These are phyloP conservation scores for Tenthredo mesomela DNA, from an alignment of 2,888 invertebrate genomes.

Conservation along the genomic window DNA sequence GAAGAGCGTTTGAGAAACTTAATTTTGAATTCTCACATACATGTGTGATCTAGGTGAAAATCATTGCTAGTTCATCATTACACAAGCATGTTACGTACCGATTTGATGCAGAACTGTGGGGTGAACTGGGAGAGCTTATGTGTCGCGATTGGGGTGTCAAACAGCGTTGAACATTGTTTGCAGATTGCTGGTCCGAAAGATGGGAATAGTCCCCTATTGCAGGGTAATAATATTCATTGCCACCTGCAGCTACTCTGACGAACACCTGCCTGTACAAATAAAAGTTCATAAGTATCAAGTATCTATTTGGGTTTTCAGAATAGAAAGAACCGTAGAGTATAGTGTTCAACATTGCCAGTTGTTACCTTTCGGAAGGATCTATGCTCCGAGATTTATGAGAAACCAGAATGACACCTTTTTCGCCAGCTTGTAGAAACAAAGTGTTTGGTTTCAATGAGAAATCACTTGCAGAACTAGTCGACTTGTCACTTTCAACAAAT, in stretches of 20 bases:
- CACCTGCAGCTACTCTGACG: conserved; percentile 64
- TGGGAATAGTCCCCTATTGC: conserved; percentile 60
- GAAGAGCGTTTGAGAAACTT: not conserved
- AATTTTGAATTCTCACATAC: not conserved
- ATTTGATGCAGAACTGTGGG: conserved; percentile 68
- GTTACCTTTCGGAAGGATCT: conserved; percentile 63
- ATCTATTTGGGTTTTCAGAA: not conserved
- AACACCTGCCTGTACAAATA: conserved; percentile 61
- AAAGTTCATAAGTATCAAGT: conserved; percentile 22
- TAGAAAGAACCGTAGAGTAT: not conserved
- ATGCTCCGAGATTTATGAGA: conserved; percentile 63
- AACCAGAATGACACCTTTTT: conserved; percentile 64
- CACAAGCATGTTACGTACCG: conserved; percentile 62
- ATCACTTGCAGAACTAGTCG: conserved; percentile 55
- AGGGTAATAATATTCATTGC: conserved; percentile 64
- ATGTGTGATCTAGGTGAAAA: not conserved
- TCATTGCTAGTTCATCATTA: not conserved
- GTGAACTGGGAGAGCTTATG: conserved; percentile 71
- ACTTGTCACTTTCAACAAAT: conserved; percentile 61
- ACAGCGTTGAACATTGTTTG: conserved; percentile 65
- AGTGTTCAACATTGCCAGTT: conserved; percentile 27
- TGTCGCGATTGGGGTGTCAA: conserved; percentile 69
- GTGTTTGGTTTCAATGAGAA: conserved; percentile 67
- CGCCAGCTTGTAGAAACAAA: conserved; percentile 63
- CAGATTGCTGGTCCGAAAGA: conserved; percentile 60